phyloP scores from a whole-genome alignment of 92 coral and sea anemone genomes.

The Epizoanthus rinbou region DNA sequence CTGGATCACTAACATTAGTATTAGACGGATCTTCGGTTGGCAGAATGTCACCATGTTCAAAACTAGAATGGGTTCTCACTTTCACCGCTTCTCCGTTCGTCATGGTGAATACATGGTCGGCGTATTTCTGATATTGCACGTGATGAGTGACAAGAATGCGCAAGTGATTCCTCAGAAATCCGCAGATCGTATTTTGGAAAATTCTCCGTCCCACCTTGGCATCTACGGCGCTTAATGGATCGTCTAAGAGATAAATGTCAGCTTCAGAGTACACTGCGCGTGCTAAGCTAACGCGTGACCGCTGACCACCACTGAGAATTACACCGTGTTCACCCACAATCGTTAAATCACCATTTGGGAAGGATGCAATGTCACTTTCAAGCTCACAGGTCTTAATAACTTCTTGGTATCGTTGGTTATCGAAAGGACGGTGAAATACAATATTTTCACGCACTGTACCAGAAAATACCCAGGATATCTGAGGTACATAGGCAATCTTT shows the following conservation, averaged over 20 bases:
- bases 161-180: neutral
- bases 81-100: neutral
- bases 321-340: slow-evolving; percentile 18
- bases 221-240: slow-evolving; percentile 16
- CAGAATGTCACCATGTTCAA: neutral
- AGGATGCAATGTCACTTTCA: slow-evolving; percentile 1
- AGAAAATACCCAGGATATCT: too few relatives aligned
- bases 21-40: neutral
- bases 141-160: slow-evolving; percentile 3
- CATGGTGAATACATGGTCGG: neutral
- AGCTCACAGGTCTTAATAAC: slow-evolving; percentile 15
- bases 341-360: slow-evolving; percentile 17
- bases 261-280: slow-evolving; percentile 29
- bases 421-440: neutral
- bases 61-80: neutral
- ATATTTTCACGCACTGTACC: neutral
- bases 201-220: slow-evolving; percentile 16
- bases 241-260: slow-evolving; percentile 2
- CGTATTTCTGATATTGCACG: slow-evolving; percentile 1
- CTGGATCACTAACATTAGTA: neutral
- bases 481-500: too few relatives aligned
- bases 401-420: neutral
- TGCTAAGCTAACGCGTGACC: slow-evolving; percentile 7
- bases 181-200: slow-evolving; percentile 8
- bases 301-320: slow-evolving; percentile 8